Conservation (phyloP, 2,113 vertebrate genomes). For the Reinhardtius hippoglossoides region DNA sequence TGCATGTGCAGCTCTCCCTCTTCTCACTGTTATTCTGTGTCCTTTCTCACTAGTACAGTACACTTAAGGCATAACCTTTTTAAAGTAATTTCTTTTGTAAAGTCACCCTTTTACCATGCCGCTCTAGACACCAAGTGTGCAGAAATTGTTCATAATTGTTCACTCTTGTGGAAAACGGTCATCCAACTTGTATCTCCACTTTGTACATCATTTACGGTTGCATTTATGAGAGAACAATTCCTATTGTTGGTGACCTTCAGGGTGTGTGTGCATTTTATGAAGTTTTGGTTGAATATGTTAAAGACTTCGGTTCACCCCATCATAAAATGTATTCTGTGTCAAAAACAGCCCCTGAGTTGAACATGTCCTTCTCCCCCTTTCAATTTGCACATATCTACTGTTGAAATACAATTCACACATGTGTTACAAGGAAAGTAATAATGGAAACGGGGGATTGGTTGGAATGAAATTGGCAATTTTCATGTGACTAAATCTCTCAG, state of each 20-base stretch:
- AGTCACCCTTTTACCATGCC: conserved; percentile 6
- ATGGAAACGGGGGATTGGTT: conserved; percentile 19
- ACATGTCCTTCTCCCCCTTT: not conserved
- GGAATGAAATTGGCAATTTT: conserved; percentile 52
- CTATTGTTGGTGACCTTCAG: conserved; percentile 5
- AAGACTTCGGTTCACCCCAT: not conserved
- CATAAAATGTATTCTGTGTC: not conserved
- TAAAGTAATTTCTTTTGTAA: conserved; percentile 8
- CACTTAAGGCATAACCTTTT: not conserved
- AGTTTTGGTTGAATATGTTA: not conserved
- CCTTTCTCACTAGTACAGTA: not conserved
- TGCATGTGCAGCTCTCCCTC: not conserved
- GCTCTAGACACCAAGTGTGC: not conserved
- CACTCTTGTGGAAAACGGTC: conserved; percentile 3
- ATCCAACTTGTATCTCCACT: not conserved
- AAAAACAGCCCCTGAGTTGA: not conserved
- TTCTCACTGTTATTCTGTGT: conserved; percentile 27
- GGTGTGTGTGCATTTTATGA: not conserved
- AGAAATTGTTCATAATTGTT: conserved; percentile 12
- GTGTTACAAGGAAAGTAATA: conserved; percentile 18
- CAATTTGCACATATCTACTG: not conserved
- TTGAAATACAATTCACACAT: not conserved
- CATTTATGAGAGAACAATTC: not conserved
- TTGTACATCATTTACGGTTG: conserved; percentile 1
- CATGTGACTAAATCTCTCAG: conserved; percentile 28